phyloP scores from a whole-genome alignment of 2,113 vertebrate species.

The Hemichromis elongatus region DNA sequence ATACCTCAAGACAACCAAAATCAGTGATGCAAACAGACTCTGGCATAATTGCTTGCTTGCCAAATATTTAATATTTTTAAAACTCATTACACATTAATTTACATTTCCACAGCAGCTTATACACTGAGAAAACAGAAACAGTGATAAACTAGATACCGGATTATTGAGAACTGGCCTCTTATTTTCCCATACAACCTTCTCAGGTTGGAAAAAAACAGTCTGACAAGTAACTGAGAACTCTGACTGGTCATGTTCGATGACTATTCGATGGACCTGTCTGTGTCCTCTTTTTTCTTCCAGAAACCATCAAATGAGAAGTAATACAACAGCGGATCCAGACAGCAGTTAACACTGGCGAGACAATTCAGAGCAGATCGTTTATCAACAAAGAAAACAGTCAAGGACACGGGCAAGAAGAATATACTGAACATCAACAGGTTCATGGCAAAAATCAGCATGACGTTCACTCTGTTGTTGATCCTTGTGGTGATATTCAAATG shows the following conservation, averaged over 20 bases:
- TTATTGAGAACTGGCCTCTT: not conserved
- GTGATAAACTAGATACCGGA: not conserved
- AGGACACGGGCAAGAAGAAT: slow-evolving; percentile 53
- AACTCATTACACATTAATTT: not conserved
- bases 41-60: not conserved
- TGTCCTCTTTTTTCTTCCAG: slow-evolving; percentile 49
- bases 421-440: slow-evolving; percentile 59
- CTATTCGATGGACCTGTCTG: not conserved
- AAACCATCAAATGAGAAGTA: slow-evolving; percentile 67
- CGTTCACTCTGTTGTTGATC: slow-evolving; percentile 51
- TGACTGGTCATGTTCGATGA: not conserved
- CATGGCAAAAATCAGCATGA: slow-evolving; percentile 59
- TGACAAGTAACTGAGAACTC: too few relatives aligned
- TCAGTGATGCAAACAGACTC: not conserved
- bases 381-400: not conserved
- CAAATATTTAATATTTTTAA: not conserved
- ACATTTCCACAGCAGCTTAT: not conserved
- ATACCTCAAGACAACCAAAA: not conserved
- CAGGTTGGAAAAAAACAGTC: too few relatives aligned
- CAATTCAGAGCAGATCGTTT: not conserved
- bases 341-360: slow-evolving; percentile 59
- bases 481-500: not conserved
- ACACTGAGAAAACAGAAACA: not conserved
- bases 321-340: slow-evolving; percentile 62
- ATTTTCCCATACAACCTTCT: not conserved